A percentile compares a stretch with the other conserved stretches of the same genome.
phyloP scores from a whole-genome alignment of 1,140 invertebrate species.

The Drosophila pruinosa region DNA sequence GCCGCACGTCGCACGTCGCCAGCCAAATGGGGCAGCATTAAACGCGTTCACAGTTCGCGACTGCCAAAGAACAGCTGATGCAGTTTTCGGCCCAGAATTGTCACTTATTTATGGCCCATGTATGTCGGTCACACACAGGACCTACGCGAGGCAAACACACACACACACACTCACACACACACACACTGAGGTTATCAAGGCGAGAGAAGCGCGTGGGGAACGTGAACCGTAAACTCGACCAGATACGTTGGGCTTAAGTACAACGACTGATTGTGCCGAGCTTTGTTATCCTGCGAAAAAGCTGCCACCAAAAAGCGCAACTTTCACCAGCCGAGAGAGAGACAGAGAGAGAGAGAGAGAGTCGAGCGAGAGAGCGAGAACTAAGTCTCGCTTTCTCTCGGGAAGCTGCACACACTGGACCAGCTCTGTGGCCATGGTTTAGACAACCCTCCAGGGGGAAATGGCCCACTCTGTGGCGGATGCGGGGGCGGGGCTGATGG shows the following conservation, averaged over 20 bases:
- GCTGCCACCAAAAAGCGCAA: constrained; percentile 67
- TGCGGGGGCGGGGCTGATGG: not conserved
- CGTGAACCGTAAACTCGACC: constrained; percentile 51
- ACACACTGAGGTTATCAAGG: constrained; percentile 29
- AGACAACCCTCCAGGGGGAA: not conserved
- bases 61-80: constrained; percentile 36
- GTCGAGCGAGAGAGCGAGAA: constrained; percentile 10
- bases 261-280: constrained; percentile 73
- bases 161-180: constrained; percentile 5
- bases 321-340: constrained; percentile 34
- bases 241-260: constrained; percentile 68
- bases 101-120: constrained; percentile 25
- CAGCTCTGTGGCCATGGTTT: constrained; percentile 2
- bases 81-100: constrained; percentile 8
- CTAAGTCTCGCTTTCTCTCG: not conserved
- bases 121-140: constrained; percentile 40
- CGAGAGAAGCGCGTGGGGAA: constrained; percentile 23
- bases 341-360: constrained; percentile 23
- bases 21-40: constrained; percentile 39
- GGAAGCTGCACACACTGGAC: constrained; percentile 31
- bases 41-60: not conserved
- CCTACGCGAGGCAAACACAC: constrained; percentile 1
- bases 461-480: not conserved
- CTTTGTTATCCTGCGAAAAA: constrained; percentile 79
- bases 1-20: constrained; percentile 32